Evolutionary conservation across 2,888 invertebrate species (phyloP), one percentile per base, ranked within the genome.

Genomic region (Parnassius orleans): DNA sequence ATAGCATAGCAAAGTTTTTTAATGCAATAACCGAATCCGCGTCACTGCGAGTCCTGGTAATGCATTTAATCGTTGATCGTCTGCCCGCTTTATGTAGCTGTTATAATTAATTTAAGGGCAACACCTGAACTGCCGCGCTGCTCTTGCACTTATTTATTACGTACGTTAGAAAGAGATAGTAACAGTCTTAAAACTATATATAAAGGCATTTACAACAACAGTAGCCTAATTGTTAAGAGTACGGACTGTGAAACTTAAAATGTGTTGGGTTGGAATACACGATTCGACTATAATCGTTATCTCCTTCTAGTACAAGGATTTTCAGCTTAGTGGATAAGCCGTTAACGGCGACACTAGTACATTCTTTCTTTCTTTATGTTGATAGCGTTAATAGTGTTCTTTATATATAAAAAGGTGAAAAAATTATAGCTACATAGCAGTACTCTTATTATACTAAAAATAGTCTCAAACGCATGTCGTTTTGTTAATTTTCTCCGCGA

Each of bases 1-100:
- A 90, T 87, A 88, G 81, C 83, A 74, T 70, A 69, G 75, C 77
- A 77, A 87, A 90, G 87, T 90, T 90, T 90, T 89, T 89, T 88
- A 90, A 89, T 86, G 86, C 84, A 88, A 89, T 91, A 88, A 90
- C 84, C 79, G 80, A 89, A 89, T 88, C 85, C 72, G 75, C 82
- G 83, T 76, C 84, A 86, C 86, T 80, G 79, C 78, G 76, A 69
- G 71, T 62, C 72, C 63, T 56, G 76, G 73, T 85, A 85, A 85
- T 78, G 76, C 71, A 73, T 80, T 85, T 86, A 84, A 78, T 77
- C 75, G 75, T 78, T 79, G 77, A 78, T 79, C 77, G 74, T 71
- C 47, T 64, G 69, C 61, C 69, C 70, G 69, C 72, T 70, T 69
- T 66, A 69, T 72, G 75, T 72, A 67, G 70, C 60, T 65, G 66